Conservation (phyloP, 2,888 invertebrate genomes). For the Drosophila lacicola region DNA sequence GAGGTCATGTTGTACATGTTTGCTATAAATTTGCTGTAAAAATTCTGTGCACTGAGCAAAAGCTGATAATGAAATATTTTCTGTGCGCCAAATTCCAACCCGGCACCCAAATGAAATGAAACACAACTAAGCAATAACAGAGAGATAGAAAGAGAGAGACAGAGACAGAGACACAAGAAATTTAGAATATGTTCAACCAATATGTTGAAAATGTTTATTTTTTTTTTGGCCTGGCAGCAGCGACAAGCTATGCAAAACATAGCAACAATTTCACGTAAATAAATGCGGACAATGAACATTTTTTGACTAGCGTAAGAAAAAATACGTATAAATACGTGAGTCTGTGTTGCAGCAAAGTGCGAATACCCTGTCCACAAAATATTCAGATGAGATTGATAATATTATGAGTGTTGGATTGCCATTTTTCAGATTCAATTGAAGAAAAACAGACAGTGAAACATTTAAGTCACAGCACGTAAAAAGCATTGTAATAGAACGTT, state of each 20-base stretch:
- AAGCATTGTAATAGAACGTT: no score
- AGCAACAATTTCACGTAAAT: constrained; percentile 41
- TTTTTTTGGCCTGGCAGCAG: constrained; percentile 2
- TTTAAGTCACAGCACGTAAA: no score
- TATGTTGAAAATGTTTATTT: constrained; percentile 51
- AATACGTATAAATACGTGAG: neutral
- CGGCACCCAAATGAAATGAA: constrained; percentile 27
- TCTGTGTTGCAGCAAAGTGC: neutral
- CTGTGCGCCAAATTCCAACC: constrained; percentile 33
- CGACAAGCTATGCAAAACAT: constrained; percentile 24
- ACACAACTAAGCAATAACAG: constrained; percentile 14
- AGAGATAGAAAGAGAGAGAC: neutral
- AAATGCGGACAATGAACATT: constrained; percentile 28
- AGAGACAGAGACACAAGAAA: constrained; percentile 1
- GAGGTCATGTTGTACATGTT: constrained; percentile 40
- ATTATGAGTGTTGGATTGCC: no score
- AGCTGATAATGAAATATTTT: constrained; percentile 57
- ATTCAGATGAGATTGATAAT: neutral
- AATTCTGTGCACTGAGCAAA: constrained; percentile 19
- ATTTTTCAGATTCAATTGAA: no score
- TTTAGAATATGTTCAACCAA: constrained; percentile 54
- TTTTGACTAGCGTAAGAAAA: constrained; percentile 11
- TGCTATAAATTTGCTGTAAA: constrained; percentile 17
- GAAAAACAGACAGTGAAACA: no score
- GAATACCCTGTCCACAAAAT: neutral